Base-by-base conservation (phyloP, 2,888 invertebrate species). In the Morinoia aosen region DNA sequence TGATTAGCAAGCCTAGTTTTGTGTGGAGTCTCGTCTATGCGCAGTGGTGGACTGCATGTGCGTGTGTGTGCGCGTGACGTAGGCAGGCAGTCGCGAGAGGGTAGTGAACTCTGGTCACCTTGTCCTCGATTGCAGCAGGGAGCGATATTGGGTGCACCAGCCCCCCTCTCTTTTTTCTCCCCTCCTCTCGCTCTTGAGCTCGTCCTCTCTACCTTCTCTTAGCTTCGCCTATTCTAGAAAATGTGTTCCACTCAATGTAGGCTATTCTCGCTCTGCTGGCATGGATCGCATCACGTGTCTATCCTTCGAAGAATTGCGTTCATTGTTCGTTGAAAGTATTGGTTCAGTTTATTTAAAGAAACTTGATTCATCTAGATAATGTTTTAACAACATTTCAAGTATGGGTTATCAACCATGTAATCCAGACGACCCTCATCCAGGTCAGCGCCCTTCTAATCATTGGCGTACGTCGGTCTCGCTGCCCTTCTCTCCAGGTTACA, bases 91-190 rank as follows among this genome's bases (percentile, higher is more conserved):
- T 57, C 56, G 56, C 33, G 48, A 93, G 93, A 93, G 93, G 93
- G 93, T 93, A 58, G 57, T 93, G 93, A 93, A 93, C 93, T 93
- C 93, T 56, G 93, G 93, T 93, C 93, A 93, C 93, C 93, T 93
- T 93, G 93, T 93, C 93, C 93, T 93, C 93, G 93, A 93, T 93
- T 48, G 93, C 93, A 57, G 93, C 48, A 56, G 93, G 93, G 93
- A 93, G 93, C 93, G 58, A 93, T 93, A 57, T 56, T 33, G 93
- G 57, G 93, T 57, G 56, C 93, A 58, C 40, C 93, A 93, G 57
- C 57, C 58, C 57, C 57, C 93, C 33, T 33, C 93, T 57, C 93
- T 48, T 40, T 56, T 40, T 12, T 19, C 76, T 58, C 48, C n/a
- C 58, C 95, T 39, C 88, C 88, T 58, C 40, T 95, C 88, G 88